These are phyloP conservation scores for Physella acuta DNA, from an alignment of 1,140 invertebrate genomes.

Conservation along the genomic window DNA sequence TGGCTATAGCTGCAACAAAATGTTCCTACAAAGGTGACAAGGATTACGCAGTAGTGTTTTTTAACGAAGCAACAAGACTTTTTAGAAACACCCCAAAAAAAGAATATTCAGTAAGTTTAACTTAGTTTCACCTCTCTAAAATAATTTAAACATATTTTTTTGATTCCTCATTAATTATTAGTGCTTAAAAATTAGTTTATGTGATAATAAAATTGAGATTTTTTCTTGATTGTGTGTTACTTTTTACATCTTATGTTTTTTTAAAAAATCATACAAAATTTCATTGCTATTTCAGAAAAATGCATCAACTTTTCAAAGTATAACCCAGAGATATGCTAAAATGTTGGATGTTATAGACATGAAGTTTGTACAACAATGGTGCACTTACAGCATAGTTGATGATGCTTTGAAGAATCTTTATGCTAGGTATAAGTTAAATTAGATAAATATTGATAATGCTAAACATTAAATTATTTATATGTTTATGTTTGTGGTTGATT, in stretches of 20 bases:
- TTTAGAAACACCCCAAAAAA: constrained; percentile 10
- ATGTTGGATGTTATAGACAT: not conserved
- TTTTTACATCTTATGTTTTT: too few relatives aligned
- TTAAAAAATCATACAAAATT: too few relatives aligned
- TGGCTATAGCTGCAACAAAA: not conserved
- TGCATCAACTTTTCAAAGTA: not conserved
- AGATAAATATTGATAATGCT: too few relatives aligned
- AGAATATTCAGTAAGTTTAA: not conserved
- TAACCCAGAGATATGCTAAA: not conserved
- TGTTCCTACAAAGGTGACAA: constrained; percentile 6
- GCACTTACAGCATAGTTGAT: not conserved
- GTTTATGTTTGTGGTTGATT: too few relatives aligned
- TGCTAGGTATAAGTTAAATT: too few relatives aligned
- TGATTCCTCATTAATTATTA: too few relatives aligned
- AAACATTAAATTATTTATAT: too few relatives aligned
- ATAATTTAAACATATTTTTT: too few relatives aligned
- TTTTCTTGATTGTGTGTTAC: too few relatives aligned
- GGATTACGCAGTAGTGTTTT: not conserved
- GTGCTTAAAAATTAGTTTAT: too few relatives aligned
- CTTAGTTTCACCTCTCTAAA: not conserved
- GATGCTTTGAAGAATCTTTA: not conserved
- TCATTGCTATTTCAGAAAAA: constrained; percentile 11
- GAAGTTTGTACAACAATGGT: not conserved
- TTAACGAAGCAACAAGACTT: constrained; percentile 1
- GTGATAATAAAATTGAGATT: too few relatives aligned